phyloP scores from a whole-genome alignment of 2,113 vertebrate genomes.

The Oreochromis niloticus region DNA sequence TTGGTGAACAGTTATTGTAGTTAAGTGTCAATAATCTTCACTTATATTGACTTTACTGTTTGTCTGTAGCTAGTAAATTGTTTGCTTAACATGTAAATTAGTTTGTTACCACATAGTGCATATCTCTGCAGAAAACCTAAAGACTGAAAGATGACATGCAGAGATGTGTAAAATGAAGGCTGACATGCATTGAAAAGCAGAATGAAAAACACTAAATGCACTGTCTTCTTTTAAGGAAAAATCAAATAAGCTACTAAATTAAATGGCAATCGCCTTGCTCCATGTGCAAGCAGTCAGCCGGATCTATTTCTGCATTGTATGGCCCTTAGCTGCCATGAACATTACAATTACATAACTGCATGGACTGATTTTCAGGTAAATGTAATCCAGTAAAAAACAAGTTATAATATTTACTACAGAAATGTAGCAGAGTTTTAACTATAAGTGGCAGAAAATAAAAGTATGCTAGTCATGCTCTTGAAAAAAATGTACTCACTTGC shows the following conservation, averaged over 20 bases:
- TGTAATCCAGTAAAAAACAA: not conserved
- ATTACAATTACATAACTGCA: not conserved
- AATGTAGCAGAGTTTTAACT: not conserved
- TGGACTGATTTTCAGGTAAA: not conserved
- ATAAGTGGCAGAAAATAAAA: not conserved
- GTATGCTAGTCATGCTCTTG: not conserved
- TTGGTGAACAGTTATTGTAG: not conserved
- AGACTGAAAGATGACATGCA: not conserved
- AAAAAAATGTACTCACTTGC: not conserved
- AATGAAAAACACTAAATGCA: not conserved
- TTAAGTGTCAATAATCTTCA: not conserved
- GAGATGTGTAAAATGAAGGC: not conserved
- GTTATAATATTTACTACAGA: not conserved
- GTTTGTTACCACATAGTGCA: not conserved
- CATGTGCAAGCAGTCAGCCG: not conserved
- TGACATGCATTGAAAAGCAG: not conserved
- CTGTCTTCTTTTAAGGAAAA: not conserved
- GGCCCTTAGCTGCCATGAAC: not conserved
- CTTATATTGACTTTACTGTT: not conserved
- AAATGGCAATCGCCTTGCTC: not conserved
- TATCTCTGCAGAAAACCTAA: not conserved
- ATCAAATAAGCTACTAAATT: not conserved
- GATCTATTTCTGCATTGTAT: not conserved
- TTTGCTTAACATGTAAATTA: not conserved
- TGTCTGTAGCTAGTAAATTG: not conserved